A percentile compares a stretch with the other conserved stretches of the same genome.
phyloP scores from a whole-genome alignment of 1,140 invertebrate species.

The Plutomurus gul region DNA sequence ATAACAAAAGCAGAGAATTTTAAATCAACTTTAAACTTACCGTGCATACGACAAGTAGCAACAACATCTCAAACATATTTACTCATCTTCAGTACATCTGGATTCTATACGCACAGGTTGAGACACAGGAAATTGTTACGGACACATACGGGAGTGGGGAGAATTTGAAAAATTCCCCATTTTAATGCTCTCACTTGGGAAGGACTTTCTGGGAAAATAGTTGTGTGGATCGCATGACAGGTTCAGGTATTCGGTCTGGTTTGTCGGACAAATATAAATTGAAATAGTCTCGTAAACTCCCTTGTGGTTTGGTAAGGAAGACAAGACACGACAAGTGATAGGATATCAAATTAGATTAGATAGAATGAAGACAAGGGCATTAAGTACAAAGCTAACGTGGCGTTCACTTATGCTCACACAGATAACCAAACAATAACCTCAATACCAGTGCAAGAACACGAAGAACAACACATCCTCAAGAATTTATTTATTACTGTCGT shows the following conservation, averaged over 20 bases:
- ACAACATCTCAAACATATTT: background rate
- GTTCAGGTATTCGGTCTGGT: constrained; percentile 10
- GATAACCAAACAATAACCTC: constrained; percentile 9
- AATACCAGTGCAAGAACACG: background rate
- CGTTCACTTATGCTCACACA: constrained; percentile 10
- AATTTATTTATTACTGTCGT: constrained; percentile 27
- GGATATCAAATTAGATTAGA: constrained; percentile 25
- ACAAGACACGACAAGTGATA: constrained; percentile 21
- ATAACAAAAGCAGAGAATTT: no score
- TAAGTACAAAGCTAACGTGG: constrained; percentile 26
- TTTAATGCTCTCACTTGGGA: background rate
- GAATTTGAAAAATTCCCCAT: background rate
- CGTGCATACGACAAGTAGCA: background rate
- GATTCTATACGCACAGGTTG: background rate
- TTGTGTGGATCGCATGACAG: background rate
- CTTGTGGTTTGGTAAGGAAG: background rate
- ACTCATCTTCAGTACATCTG: background rate
- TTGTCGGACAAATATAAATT: background rate
- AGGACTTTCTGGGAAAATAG: background rate
- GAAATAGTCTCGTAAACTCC: constrained; percentile 13
- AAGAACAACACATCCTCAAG: background rate
- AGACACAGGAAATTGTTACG: background rate
- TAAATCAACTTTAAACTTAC: no score
- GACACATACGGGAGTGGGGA: background rate
- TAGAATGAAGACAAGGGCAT: constrained; percentile 23